Conservation (phyloP, 1,140 invertebrate species). For the Argopecten irradians region DNA sequence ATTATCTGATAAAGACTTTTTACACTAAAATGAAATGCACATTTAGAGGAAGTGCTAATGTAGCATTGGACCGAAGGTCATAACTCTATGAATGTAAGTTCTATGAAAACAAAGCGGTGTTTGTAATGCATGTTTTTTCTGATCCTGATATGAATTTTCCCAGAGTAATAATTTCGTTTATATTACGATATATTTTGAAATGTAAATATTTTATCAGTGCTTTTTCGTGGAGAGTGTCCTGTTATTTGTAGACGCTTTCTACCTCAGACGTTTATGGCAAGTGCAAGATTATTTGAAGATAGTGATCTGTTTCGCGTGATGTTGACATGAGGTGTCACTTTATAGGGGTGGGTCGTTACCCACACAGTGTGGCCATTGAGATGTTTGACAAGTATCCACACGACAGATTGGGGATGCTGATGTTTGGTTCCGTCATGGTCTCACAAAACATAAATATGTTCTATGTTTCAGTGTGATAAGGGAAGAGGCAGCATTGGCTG, state of each 20-base stretch:
- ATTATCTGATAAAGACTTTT: conserved; percentile 10
- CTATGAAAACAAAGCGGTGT: background rate
- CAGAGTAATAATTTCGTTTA: background rate
- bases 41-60: background rate
- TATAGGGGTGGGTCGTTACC: background rate
- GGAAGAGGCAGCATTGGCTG: background rate
- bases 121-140: background rate
- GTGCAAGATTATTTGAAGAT: background rate
- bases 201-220: conserved; percentile 18
- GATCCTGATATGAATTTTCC: background rate
- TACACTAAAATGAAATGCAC: background rate
- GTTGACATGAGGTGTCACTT: background rate
- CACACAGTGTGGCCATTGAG: background rate
- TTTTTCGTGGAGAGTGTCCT: background rate
- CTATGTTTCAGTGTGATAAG: background rate
- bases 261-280: background rate
- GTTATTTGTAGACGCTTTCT: background rate
- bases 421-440: conserved; percentile 8
- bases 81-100: background rate
- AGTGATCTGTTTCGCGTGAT: background rate
- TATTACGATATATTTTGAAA: background rate
- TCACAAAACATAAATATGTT: background rate
- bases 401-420: background rate
- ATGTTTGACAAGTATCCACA: background rate
- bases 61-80: background rate